Evolutionary conservation across 2,797 vertebrate species (phyloP), one percentile per base, ranked within the genome.

Genomic region (Emys orbicularis): DNA sequence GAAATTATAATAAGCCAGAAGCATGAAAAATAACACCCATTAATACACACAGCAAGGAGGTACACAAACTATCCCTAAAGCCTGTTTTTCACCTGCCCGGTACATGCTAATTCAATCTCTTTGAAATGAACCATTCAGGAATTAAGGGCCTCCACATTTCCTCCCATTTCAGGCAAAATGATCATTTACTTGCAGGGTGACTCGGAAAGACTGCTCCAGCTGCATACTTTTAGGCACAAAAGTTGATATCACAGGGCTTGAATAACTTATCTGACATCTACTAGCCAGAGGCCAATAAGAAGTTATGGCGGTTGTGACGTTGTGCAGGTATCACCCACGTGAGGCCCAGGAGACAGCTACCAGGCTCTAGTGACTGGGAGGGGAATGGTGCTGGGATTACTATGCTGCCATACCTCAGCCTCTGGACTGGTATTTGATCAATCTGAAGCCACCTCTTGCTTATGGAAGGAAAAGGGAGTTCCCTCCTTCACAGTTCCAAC

Each of bases 1-100:
- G 87, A 72, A 96, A 94, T 90, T 90, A 90, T 79, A 94, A 93
- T 57, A 95, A 41, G 16, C 57, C 54, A 92, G 80, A 86, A 94
- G 94, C 59, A 93, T 37, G 50, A 91, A 88, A 74, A 88, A 68
- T 11, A 95, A 88, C 95, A 83, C 72, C 83, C 68, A 81, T 81
- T 95, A 93, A 95, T 80, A 90, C 2, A n/a, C 88, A 74, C 31
- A 86, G 49, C 54, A 65, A 61, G 89, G 81, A 83, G 90, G 90
- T 44, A 94, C 90, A 90, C 3, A 88, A 76, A 82, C 65, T 7
- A 5, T 5, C 0, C 47, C 4, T 87, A 81, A 23, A 7, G 86
- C 83, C 6, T 65, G 52, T 82, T 79, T 44, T 94, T 50, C n/a
- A 61, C 7, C 68, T 88, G 82, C 65, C 34, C 57, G 83, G 86